Evolutionary conservation across 2,797 vertebrate species (phyloP).

Genomic region (Manis pentadactyla): DNA sequence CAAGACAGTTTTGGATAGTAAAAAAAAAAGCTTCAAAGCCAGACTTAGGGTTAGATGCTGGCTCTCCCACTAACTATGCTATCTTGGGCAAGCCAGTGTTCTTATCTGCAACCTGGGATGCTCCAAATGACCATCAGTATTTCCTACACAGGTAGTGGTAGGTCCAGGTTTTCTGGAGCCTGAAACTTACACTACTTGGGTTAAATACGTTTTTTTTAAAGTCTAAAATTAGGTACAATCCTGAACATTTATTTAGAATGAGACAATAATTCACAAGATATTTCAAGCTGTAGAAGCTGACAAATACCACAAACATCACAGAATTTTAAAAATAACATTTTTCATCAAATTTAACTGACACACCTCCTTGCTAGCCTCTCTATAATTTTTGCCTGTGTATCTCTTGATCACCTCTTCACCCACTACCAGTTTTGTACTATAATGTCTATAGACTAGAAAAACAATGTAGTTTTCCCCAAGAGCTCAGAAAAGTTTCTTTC

Average conservation of each 20-base stretch:
- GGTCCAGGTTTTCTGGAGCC: neutral
- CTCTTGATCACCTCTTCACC: constrained; percentile 33
- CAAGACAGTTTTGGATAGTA: neutral
- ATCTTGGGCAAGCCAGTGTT: neutral
- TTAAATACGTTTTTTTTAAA: neutral
- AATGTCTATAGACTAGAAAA: constrained; percentile 24
- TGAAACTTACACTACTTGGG: neutral
- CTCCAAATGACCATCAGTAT: neutral
- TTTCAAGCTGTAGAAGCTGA: neutral
- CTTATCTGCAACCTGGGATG: neutral
- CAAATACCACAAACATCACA: neutral
- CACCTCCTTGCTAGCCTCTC: neutral
- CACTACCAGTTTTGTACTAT: neutral
- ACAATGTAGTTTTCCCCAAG: neutral
- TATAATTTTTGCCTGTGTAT: neutral
- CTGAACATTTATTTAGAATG: neutral
- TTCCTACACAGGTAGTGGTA: neutral
- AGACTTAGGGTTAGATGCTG: neutral
- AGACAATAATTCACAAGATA: constrained; percentile 17
- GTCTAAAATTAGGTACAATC: neutral
- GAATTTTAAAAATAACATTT: neutral
- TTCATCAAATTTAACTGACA: neutral
- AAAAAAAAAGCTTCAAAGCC: neutral
- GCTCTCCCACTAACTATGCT: neutral
- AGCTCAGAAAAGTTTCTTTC: neutral